Percentiles rank a stretch among this genome's conserved stretches.
Conservation (phyloP, 2,113 vertebrate species). For the Ageneiosus marmoratus region DNA sequence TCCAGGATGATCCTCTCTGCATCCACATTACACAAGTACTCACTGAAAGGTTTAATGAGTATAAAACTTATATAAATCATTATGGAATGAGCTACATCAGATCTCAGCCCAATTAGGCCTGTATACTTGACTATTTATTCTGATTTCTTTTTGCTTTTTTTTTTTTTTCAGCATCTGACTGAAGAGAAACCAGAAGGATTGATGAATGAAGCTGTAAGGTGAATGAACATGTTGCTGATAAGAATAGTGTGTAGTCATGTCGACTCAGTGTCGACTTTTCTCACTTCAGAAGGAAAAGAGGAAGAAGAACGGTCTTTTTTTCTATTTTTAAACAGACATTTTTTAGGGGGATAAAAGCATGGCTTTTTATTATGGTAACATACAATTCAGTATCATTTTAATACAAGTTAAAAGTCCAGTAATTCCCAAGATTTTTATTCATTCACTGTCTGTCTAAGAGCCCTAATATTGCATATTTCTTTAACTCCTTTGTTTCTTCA, state of each 20-base stretch:
- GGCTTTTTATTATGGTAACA: too few relatives aligned
- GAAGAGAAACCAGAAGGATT: slow-evolving; percentile 89
- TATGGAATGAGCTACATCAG: not conserved
- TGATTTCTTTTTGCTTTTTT: slow-evolving; percentile 24
- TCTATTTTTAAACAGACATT: too few relatives aligned
- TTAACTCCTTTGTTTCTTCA: not conserved
- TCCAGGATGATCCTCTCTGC: not conserved
- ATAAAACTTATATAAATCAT: not conserved
- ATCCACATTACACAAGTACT: not conserved
- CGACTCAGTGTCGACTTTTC: not conserved
- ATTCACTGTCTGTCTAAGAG: not conserved
- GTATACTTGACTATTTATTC: not conserved
- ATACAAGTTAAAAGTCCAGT: not conserved
- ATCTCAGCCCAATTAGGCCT: not conserved
- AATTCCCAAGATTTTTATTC: not conserved
- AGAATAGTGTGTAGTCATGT: not conserved
- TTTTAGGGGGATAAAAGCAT: too few relatives aligned
- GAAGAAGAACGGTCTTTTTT: not conserved
- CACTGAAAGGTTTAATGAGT: not conserved
- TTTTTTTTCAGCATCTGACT: slow-evolving; percentile 78
- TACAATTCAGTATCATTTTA: not conserved
- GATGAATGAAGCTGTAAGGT: slow-evolving; percentile 93
- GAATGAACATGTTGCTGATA: slow-evolving; percentile 41
- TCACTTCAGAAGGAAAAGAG: not conserved
- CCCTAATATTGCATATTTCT: not conserved